Evolutionary conservation across 92 coral and sea anemone genomes (phyloP), one percentile per base, ranked within the genome.

Genomic region (Galaxea fascicularis): DNA sequence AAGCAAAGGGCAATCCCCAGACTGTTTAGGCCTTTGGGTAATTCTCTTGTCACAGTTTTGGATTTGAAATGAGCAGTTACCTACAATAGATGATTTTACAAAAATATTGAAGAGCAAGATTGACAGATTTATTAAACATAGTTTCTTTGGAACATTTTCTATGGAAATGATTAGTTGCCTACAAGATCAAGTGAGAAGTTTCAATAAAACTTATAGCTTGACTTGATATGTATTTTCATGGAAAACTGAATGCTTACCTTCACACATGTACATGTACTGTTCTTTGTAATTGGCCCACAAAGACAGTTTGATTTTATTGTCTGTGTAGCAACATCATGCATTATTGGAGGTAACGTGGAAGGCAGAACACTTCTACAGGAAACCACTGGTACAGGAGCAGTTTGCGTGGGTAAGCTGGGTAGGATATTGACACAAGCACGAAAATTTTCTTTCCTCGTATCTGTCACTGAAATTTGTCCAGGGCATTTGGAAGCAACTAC

Each of bases 1-100:
- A 47, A 47, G 77, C 77, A 72, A 45, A 72, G 77, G 77, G 77
- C 77, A 46, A 46, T 72, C 54, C 77, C 77, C 39, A 72, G 58
- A n/a, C 62, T 25, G 41, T 49, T 72, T 46, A 24, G 25, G 8
- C 44, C 35, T 72, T 72, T 72, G 77, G 77, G 77, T 72, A 72
- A 46, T 46, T 72, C 46, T 49, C 77, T 45, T 72, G 77, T 18
- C 41, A 72, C 62, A 72, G 77, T 46, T 72, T 72, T 72, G 59
- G 77, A 72, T 46, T 72, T 72, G 59, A 72, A 72, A 24, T 72
- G 30, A 22, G 60, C 60, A 72, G 11, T 72, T 49, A 72, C 77
- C 77, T 72, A 22, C 57, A 66, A 18, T 28, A 66, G 69, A 64
- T 64, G 62, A 56, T 56, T 46, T 72, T 12, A 72, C 57, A 72